Base-by-base conservation (phyloP, 35 echinoderm and acorn worm species). In the Apostichopus japonicus region DNA sequence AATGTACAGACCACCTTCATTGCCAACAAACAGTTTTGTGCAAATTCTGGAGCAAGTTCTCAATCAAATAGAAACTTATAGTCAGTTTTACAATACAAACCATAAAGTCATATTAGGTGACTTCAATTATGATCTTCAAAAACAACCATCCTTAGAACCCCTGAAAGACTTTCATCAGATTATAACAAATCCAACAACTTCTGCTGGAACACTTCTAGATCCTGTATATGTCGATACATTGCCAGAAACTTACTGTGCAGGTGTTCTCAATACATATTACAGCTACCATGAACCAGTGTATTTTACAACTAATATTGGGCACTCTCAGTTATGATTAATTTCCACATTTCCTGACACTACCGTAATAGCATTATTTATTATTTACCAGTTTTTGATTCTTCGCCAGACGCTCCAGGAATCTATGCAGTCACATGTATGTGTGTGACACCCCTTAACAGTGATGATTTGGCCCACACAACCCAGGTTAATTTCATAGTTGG, bases 211-310 rank as follows among this genome's bases (percentile, higher is more conserved):
- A 6, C 79, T 81, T 81, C 16, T 81, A 51, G 79, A 53, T 10
- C 79, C n/a, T 25, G 53, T 79, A 79, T 33, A 44, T 24, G 25
- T 33, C 22, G 8, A 53, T 51, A 79, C 15, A 25, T 7, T 25
- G 11, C 22, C 15, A 5, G 15, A 7, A 44, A 10, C 6, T 33
- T 79, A 79, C 25, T 23, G 22, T 44, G 4, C 78, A 51, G 19
- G 78, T 23, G 78, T 79, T 23, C 78, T 79, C 22, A 79, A 79
- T 23, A 79, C 78, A 2, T 79, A 79, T 53, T 79, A 79, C 14
- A 79, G 78, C 44, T 79, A 79, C 24, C 78, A 79, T 79, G 78
- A 79, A 79, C 78, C 78, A 79, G 78, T 79, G 27, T 79, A 79
- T 79, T 79, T 79, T 19, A 53, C 78, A 79, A 79, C 78, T 1